Evolutionary conservation across 2,113 vertebrate genomes (phyloP).

Genomic region (Ptilonorhynchus violaceus): DNA sequence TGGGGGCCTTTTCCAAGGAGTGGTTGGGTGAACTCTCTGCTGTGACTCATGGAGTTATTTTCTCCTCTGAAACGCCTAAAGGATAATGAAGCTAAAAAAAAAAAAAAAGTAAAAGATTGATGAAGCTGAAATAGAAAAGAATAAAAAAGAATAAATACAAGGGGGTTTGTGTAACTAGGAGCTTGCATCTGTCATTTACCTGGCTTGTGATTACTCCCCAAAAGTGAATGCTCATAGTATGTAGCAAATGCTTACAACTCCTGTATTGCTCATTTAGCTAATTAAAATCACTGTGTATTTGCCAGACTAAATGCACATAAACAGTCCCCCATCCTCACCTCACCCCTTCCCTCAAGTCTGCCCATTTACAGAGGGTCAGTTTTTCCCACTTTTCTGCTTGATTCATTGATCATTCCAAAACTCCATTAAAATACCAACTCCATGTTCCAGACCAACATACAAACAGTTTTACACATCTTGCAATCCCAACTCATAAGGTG

Average conservation of each 20-base stretch:
- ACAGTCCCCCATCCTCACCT: accelerated
- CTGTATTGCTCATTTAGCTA: not conserved
- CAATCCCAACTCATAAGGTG: not conserved
- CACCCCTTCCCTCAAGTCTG: not conserved
- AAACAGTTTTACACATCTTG: not conserved
- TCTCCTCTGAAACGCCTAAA: not conserved
- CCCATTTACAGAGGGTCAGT: not conserved
- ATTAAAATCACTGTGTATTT: not conserved
- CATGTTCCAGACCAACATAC: not conserved
- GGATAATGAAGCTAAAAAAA: not conserved
- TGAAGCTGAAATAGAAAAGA: not conserved
- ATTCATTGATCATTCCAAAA: not conserved
- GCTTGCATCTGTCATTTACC: not conserved
- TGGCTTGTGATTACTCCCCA: not conserved
- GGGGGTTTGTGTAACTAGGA: not conserved
- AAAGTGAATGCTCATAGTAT: not conserved
- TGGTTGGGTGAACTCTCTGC: not conserved
- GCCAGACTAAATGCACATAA: not conserved
- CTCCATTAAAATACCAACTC: not conserved
- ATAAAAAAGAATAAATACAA: not conserved
- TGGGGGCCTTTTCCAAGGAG: not conserved
- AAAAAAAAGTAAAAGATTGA: not conserved
- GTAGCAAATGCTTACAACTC: not conserved
- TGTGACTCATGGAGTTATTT: not conserved
- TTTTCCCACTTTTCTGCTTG: not conserved